Percentiles rank a stretch among this genome's conserved stretches.
Conservation (phyloP, 2,797 vertebrate species). For the Spinus pinus region DNA sequence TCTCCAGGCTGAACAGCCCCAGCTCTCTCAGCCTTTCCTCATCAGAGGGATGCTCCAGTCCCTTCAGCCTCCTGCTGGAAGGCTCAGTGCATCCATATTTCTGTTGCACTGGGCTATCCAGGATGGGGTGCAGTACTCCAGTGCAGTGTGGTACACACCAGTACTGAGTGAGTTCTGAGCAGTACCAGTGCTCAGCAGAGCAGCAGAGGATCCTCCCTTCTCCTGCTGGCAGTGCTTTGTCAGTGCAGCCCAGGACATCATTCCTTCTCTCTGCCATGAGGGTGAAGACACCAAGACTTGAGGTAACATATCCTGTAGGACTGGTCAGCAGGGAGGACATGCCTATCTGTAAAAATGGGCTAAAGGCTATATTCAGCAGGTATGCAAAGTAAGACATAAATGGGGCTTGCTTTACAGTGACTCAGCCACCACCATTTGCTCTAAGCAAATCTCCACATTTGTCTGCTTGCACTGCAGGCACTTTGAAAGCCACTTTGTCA, state of each 20-base stretch:
- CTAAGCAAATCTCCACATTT: neutral
- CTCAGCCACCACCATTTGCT: neutral
- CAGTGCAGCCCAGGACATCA: neutral
- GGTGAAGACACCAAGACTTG: neutral
- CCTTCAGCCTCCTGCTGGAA: neutral
- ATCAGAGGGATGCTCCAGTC: neutral
- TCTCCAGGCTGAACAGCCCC: neutral
- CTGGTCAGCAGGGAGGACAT: neutral
- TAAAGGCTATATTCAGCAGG: neutral
- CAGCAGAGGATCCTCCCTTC: neutral
- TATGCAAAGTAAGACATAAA: neutral
- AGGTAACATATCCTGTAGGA: neutral
- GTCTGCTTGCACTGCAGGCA: neutral
- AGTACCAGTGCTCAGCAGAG: neutral
- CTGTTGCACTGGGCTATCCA: neutral
- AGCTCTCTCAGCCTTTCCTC: neutral
- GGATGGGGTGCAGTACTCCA: neutral
- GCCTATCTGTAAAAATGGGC: neutral
- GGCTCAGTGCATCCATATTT: neutral
- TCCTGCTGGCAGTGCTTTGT: neutral
- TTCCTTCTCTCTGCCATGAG: fast-evolving
- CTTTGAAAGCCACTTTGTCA: neutral
- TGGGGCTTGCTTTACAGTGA: neutral
- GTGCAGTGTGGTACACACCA: neutral
- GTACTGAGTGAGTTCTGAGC: neutral